Evolutionary conservation across 2,888 invertebrate genomes (phyloP).

Genomic region (Drosophila rubida): DNA sequence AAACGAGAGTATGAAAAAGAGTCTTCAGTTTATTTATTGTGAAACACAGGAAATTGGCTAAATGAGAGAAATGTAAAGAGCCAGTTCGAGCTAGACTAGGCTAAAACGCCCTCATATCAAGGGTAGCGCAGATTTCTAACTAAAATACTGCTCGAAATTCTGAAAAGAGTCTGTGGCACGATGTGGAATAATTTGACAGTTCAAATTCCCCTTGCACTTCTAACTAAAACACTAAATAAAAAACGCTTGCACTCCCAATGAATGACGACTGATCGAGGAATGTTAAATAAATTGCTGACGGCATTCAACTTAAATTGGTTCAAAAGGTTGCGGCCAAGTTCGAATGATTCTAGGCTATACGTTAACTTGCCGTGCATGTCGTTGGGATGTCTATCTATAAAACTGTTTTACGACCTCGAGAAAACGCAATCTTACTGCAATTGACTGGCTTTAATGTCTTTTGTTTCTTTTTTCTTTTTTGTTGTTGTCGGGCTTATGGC

Average conservation of each 20-base stretch:
- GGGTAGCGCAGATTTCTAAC: neutral
- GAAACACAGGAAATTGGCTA: neutral
- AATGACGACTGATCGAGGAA: neutral
- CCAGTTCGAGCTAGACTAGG: neutral
- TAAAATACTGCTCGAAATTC: neutral
- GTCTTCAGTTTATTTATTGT: neutral
- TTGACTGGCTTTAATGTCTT: slow-evolving; percentile 19
- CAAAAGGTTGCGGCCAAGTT: neutral
- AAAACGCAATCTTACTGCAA: slow-evolving; percentile 15
- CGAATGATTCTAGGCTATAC: neutral
- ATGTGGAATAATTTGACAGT: neutral
- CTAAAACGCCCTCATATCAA: neutral
- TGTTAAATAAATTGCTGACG: neutral
- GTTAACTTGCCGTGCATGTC: slow-evolving; percentile 15
- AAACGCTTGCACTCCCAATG: neutral
- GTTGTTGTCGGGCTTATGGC: slow-evolving; percentile 34
- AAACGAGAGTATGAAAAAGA: neutral
- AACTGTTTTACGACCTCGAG: slow-evolving; percentile 10
- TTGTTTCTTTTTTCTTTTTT: neutral
- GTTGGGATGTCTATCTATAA: slow-evolving; percentile 42
- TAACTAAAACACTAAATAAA: slow-evolving; percentile 3
- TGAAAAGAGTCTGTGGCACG: neutral
- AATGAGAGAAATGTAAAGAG: neutral
- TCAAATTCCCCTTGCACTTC: neutral
- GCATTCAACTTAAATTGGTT: neutral